phyloP scores from a whole-genome alignment of 2,113 vertebrate genomes.

The Sardina pilchardus region DNA sequence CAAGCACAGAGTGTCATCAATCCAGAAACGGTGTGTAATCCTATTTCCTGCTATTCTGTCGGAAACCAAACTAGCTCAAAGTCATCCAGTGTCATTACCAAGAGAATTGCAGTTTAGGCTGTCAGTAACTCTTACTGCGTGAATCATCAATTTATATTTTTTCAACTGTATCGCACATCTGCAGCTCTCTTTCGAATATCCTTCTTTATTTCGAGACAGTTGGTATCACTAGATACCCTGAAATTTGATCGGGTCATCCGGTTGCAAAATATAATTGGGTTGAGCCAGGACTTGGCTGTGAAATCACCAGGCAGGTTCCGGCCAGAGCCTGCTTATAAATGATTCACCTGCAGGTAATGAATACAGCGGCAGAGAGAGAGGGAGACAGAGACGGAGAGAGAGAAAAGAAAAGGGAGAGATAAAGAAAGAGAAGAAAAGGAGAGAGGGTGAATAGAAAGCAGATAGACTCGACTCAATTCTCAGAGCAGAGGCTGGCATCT shows the following conservation, averaged over 20 bases:
- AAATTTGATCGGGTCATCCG: neutral
- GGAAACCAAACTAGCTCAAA: neutral
- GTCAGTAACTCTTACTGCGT: neutral
- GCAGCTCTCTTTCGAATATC: neutral
- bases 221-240: neutral
- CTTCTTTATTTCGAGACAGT: neutral
- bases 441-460: neutral
- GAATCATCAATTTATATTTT: neutral
- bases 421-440: neutral
- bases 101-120: neutral
- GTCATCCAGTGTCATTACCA: neutral
- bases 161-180: neutral
- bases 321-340: conserved; percentile 9
- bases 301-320: neutral
- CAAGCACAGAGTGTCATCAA: neutral
- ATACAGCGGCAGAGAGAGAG: neutral
- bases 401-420: neutral
- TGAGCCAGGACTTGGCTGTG: neutral
- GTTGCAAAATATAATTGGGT: neutral
- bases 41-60: neutral
- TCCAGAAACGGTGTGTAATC: neutral
- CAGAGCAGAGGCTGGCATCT: neutral
- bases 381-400: neutral
- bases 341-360: neutral
- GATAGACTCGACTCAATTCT: neutral